Evolutionary conservation across 2,888 invertebrate species (phyloP), one percentile per base, ranked within the genome.

Genomic region (Ametastegia equiseti): DNA sequence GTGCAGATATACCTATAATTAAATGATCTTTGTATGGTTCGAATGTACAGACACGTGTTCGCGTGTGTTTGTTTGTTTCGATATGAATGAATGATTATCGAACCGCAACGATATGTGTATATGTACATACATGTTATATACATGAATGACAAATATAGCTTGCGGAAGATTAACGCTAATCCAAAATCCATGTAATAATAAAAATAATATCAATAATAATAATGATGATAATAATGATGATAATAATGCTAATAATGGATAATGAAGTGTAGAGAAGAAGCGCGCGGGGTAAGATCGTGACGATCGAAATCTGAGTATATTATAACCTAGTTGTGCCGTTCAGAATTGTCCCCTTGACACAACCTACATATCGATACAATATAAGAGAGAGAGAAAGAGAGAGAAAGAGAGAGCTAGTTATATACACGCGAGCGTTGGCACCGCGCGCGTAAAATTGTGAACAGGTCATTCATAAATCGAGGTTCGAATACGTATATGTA

Each of bases 381-480:
- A n/a, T n/a, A n/a, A 54, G 15, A 19, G 15, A 54, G 13, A 15
- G 11, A 6, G 9, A 1, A 54, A 15, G 19, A 1, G 5, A 15
- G 5, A 36, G 36, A 36, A 13, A 36, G 11, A 11, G 11, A 36
- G 11, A 30, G 27, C 27, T 30, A 67, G 7, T 9, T 67, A 13
- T 39, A 33, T 39, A 39, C 67, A 65, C 65, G 65, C n/a, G 67
- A 39, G 39, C 67, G 67, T 67, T 67, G 67, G 67, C 67, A 67
- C 39, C n/a, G 39, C 23, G 39, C 27, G 57, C 39, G 54, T 75
- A 54, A 75, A 54, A 50, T 75, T 54, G 75, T 47, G 39, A 39
- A n/a, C 75, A 57, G 33, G 60, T 75, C 75, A 75, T 75, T 75
- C 75, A 75, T 75, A 75, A 75, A 75, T 75, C 75, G 75, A 57